Base-by-base conservation (phyloP, 2,797 vertebrate species). In the Lates japonicus region DNA sequence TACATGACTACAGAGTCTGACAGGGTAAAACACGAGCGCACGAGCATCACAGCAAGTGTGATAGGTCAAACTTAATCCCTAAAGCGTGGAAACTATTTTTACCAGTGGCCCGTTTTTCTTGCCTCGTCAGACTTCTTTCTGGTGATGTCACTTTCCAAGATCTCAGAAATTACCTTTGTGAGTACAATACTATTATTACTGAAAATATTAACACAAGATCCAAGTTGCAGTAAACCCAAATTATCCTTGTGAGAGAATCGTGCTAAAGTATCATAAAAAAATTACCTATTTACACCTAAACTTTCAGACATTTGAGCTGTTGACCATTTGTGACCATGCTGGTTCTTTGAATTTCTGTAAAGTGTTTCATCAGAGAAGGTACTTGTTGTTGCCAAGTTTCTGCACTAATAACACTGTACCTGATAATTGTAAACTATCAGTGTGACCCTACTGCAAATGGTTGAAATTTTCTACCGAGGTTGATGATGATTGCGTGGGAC, bases 391-490 rank as follows among this genome's bases (percentile, higher is more conserved):
- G 31, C 29, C 20, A 57, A 44, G 39, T 76, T 51, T 58, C 25
- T 70, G 39, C 69, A n/a, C 46, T 57, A 33, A 35, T 14, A 76
- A 60, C 60, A 76, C 58, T 70, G 19, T 10, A 52, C 48, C 37
- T 78, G 41, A 62, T 48, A 31, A 64, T 16, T 81, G 52, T 69
- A 82, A n/a, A n/a, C n/a, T 49, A 25, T 63, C 42, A 51, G 5
- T 49, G n/a, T 63, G 41, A 82, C 29, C 22, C 11, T 0, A 37
- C 2, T 66, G 69, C 37, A 75, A 67, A 74, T 39, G 2, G 49
- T 37, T 35, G 13, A 52, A 22, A 57, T 61, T 65, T 58, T 37
- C 35, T 31, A 63, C 16, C 9, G n/a, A 42, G 35, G 65, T 48
- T 57, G 2, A 41, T 44, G 19, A 42, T 37, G 8, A 75, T 31